Evolutionary conservation across 2,888 invertebrate genomes (phyloP), one percentile per base, ranked within the genome.

Genomic region (Drosophila rellima): DNA sequence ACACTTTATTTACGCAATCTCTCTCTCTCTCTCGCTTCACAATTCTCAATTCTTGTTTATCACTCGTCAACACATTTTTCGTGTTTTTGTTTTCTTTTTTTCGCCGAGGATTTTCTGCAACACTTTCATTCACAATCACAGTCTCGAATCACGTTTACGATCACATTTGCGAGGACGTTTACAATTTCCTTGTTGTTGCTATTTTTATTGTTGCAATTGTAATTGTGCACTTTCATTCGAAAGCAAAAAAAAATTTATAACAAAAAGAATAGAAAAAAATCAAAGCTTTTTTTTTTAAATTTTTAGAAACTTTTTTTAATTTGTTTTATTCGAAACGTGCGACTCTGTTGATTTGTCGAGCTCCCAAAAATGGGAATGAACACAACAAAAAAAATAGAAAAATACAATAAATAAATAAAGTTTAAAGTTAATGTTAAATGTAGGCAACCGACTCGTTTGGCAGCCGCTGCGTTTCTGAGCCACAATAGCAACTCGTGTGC

Each of bases 391-490:
- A 10, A 10, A 5, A 23, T 44, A 44, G 7, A 3, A 45, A 51
- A 48, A 47, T 8, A n/a, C 39, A 26, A 51, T 40, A 64, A 50
- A 60, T 54, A 73, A 70, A 51, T 68, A 20, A 18, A 62, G 50
- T 52, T 55, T 35, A 51, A 77, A 77, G 52, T 40, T 52, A 52
- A 40, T 17, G 42, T 55, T 33, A 23, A 55, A 44, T 35, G 56
- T 60, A 61, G 70, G 70, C 87, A 78, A 82, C 91, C 82, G 88
- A 73, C 81, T 78, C 78, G 90, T 77, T 85, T 78, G 81, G 83
- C 81, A 79, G 89, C 89, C 88, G 84, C 76, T 87, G 84, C 78
- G 79, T 80, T 86, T 90, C 90, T 90, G 90, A 82, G 77, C 80
- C 76, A 71, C 80, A 77, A 78, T 74, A 75, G 66, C 76, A 61